These are phyloP conservation scores for Plecotus auritus DNA, from an alignment of 2,113 vertebrate genomes.

Conservation along the genomic window DNA sequence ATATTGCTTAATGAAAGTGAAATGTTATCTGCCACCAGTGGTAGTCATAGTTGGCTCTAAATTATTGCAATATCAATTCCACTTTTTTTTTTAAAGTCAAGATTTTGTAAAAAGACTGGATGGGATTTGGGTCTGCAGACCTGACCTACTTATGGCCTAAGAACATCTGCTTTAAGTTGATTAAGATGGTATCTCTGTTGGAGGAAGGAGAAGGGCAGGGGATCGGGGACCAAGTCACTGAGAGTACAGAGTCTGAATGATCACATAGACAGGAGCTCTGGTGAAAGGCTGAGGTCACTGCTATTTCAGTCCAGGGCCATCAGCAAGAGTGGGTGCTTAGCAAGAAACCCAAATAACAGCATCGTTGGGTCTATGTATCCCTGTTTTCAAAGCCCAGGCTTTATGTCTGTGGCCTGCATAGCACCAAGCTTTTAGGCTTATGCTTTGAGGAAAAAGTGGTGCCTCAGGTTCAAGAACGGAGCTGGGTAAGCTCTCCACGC, in stretches of 20 bases:
- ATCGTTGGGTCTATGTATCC: not conserved
- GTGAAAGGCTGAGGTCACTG: not conserved
- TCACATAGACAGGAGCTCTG: not conserved
- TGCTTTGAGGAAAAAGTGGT: not conserved
- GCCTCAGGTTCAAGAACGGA: not conserved
- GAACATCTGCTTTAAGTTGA: slow-evolving; percentile 62
- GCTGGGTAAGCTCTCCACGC: not conserved
- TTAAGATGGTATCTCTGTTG: slow-evolving; percentile 40
- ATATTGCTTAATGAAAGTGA: slow-evolving; percentile 67
- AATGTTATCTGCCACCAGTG: slow-evolving; percentile 69
- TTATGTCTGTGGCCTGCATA: not conserved
- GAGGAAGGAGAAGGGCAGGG: not conserved
- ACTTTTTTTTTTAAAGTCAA: slow-evolving; percentile 54
- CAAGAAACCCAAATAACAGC: not conserved
- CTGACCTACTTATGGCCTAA: slow-evolving; percentile 67
- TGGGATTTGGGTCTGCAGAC: slow-evolving; percentile 63
- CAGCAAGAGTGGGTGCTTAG: not conserved
- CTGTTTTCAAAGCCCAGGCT: not conserved
- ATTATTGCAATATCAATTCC: slow-evolving; percentile 61
- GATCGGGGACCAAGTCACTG: not conserved
- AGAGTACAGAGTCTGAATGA: not conserved
- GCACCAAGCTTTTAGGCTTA: not conserved
- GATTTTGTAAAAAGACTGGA: slow-evolving; percentile 67
- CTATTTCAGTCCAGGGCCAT: not conserved
- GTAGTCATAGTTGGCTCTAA: slow-evolving; percentile 68